A percentile compares a stretch with the other conserved stretches of the same genome.
Evolutionary conservation across 2,888 invertebrate species (phyloP).

Genomic region (Ommatoiulus sabulosus): DNA sequence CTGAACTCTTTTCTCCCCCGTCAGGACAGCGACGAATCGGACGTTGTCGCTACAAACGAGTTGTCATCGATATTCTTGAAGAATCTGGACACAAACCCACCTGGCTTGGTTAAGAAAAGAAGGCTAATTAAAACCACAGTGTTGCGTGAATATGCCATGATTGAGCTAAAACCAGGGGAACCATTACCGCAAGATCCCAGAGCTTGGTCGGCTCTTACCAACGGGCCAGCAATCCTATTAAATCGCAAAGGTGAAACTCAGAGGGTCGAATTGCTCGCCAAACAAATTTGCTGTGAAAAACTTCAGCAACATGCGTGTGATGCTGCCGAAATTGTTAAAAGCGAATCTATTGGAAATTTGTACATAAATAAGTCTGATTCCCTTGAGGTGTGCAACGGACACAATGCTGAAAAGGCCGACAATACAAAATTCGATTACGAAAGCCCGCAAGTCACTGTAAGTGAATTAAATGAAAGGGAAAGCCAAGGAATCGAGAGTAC

Average conservation of each 20-base stretch:
- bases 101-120: conserved; percentile 45
- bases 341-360: neutral
- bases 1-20: neutral
- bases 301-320: neutral
- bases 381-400: neutral
- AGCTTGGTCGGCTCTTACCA: conserved; percentile 55
- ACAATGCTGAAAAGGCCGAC: neutral
- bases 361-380: neutral
- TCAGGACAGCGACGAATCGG: conserved; percentile 43
- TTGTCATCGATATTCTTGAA: neutral
- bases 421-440: neutral
- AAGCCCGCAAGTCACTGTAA: neutral
- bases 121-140: conserved; percentile 55
- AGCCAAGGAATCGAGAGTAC: neutral
- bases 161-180: conserved; percentile 54
- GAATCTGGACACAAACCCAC: neutral
- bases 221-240: neutral
- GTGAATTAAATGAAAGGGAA: neutral
- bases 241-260: neutral
- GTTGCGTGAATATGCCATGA: conserved; percentile 51
- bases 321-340: neutral
- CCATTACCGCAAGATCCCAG: conserved; percentile 57
- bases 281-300: neutral
- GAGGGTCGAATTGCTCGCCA: neutral
- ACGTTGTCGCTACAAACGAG: neutral